A percentile compares a stretch with the other conserved stretches of the same genome.
These are phyloP conservation scores for Indicator maculatus DNA, from an alignment of 2,113 vertebrate genomes.

Conservation along the genomic window DNA sequence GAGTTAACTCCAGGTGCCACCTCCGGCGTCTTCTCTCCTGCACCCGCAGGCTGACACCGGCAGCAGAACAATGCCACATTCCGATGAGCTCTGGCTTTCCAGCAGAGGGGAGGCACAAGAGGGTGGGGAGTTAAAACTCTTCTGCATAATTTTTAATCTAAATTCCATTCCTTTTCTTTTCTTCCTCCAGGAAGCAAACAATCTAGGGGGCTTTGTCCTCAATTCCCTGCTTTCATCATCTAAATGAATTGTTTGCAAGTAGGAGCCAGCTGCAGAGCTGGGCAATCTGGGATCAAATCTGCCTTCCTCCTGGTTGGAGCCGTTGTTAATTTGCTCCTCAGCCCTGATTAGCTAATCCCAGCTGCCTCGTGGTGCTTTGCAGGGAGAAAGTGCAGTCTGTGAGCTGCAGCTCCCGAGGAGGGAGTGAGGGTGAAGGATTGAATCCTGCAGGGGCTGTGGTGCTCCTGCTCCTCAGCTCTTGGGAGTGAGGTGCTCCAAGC, in stretches of 20 bases:
- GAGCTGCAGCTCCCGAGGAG: neutral
- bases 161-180: conserved; percentile 69
- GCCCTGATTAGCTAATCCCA: conserved; percentile 52
- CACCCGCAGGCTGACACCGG: conserved; percentile 43
- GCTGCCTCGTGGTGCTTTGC: neutral
- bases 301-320: conserved; percentile 16
- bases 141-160: conserved; percentile 71
- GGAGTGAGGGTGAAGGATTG: neutral
- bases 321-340: conserved; percentile 53
- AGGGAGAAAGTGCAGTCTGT: neutral
- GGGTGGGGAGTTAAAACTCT: conserved; percentile 54
- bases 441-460: neutral
- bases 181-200: conserved; percentile 68
- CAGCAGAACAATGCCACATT: conserved; percentile 50
- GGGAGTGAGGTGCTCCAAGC: neutral
- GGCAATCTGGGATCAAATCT: conserved; percentile 33
- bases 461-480: neutral
- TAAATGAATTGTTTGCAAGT: conserved; percentile 75
- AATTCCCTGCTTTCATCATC: conserved; percentile 69
- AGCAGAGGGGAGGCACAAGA: conserved; percentile 35
- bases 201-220: conserved; percentile 66
- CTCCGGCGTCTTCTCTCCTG: conserved; percentile 33
- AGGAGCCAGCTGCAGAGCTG: conserved; percentile 65
- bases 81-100: conserved; percentile 47
- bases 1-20: conserved; percentile 54